These are phyloP conservation scores for Cosmopolites sordidus DNA, from an alignment of 2,888 invertebrate species.

Conservation along the genomic window DNA sequence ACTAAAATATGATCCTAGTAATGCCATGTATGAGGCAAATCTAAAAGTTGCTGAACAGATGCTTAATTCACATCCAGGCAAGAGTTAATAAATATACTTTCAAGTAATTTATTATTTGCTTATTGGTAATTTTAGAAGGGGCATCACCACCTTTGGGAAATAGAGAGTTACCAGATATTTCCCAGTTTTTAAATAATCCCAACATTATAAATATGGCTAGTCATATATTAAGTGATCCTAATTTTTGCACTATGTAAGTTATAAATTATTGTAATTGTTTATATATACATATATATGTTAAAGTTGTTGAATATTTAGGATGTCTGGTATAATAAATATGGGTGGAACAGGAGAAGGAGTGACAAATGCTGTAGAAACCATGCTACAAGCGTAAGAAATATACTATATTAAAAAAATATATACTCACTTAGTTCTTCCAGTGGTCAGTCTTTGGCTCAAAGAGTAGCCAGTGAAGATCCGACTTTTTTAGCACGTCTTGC, in stretches of 20 bases:
- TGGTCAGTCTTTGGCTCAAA: constrained; percentile 76
- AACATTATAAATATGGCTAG: constrained; percentile 79
- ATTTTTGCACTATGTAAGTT: constrained; percentile 67
- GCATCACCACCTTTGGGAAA: constrained; percentile 27
- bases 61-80: constrained; percentile 32
- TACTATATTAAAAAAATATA: constrained; percentile 19
- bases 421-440: constrained; percentile 33
- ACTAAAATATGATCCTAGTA: constrained; percentile 84
- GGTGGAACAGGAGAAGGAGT: constrained; percentile 35
- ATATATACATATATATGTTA: neutral
- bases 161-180: constrained; percentile 49
- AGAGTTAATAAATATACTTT: constrained; percentile 5
- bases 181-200: constrained; percentile 76
- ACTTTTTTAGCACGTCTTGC: constrained; percentile 63
- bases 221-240: constrained; percentile 79
- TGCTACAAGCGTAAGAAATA: constrained; percentile 42
- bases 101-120: neutral
- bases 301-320: constrained; percentile 33
- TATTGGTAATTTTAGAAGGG: constrained; percentile 27
- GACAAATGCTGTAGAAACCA: constrained; percentile 36
- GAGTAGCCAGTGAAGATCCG: constrained; percentile 78
- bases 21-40: constrained; percentile 85
- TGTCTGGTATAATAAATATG: constrained; percentile 44
- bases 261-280: neutral
- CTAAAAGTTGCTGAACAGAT: constrained; percentile 75